Evolutionary conservation across 2,113 vertebrate genomes (phyloP), one percentile per base, ranked within the genome.

Genomic region (Rhinichthys klamathensis): DNA sequence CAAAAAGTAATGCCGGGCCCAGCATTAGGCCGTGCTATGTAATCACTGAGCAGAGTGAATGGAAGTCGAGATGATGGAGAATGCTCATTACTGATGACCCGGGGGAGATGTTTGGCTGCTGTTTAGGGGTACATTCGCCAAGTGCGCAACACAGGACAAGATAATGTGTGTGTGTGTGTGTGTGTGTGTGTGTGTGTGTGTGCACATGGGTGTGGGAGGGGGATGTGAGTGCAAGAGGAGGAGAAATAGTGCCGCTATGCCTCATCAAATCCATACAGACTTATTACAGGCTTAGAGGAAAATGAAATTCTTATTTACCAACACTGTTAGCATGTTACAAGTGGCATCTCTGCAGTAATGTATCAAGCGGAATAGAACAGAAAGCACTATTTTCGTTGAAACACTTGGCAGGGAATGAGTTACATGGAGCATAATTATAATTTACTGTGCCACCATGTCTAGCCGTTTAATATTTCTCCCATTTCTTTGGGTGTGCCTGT

Each of bases 71-170:
- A 63, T 91, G 85, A 93, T 91, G 89, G 89, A 91, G 91, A 84
- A 90, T 65, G 49, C 82, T 92, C 89, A 92, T 94, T 93, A 92
- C 89, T 84, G 85, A 56, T 84, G 86, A 93, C 92, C 93, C 91
- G 85, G 90, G 92, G 91, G 93, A 93, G 90, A 89, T 86, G 76
- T 91, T 90, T 93, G 85, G 85, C 87, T 92, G 85, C 82, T 72
- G 70, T 88, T 80, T 87, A 63, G 80, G 78, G 49, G 16, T 90
- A 88, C 56, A 89, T 85, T 85, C 91, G 89, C 87, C 89, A 90
- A 84, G 78, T 91, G 89, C 85, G 83, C 87, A 91, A 56, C 85
- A 87, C 81, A 85, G 89, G 44, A 89, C 82, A 23, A 25, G 86
- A 75, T 70, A 73, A 86, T 87, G 83, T 82, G 85, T 35, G 21